Evolutionary conservation across 2,888 invertebrate genomes (phyloP), one percentile per base, ranked within the genome.

Genomic region (Osmoderma eremita): DNA sequence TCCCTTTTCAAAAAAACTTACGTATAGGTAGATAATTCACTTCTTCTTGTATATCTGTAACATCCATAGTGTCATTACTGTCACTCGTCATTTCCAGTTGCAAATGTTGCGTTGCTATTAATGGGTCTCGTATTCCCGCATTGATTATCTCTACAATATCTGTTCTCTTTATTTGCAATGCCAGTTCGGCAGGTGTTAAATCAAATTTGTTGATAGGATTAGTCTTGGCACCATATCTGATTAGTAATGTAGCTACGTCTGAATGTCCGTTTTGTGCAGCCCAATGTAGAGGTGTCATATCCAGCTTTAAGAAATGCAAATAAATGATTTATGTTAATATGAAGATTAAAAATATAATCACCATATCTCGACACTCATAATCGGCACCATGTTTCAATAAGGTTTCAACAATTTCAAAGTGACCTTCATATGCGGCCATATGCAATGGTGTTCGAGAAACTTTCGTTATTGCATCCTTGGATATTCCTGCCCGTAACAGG

Each of bases 261-360:
- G 85, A 81, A 82, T 94, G 92, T 0, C 91, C 90, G 75, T 91
- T 90, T 83, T 94, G 93, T 45, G 92, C 92, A 4, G 97, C 95
- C 97, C 97, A 97, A 84, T 97, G 97, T 66, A 97, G 85, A 41
- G 97, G 94, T 45, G 96, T 96, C 96, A 94, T 94, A 76, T 88
- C 88, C 15, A 94, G 82, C 93, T 93, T 76, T 50, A 83, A 22
- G 15, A 39, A 39, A 54, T 24, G 22, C 76, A 10, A 68, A 24
- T 18, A 70, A 50, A 61, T 61, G 4, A 69, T 61, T 63, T 38
- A 50, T 17, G 39, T 38, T 63, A 18, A 58, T n/a, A 53, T 15
- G 18, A 54, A 54, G 4, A 58, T 41, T n/a, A 24, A 42, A 18
- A 20, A 2, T 22, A 22, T 12, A 20, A 17, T 0, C 38, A 93